Evolutionary conservation across 2,797 vertebrate species (phyloP), one percentile per base, ranked within the genome.

Genomic region (Schizopygopsis pylzovi): DNA sequence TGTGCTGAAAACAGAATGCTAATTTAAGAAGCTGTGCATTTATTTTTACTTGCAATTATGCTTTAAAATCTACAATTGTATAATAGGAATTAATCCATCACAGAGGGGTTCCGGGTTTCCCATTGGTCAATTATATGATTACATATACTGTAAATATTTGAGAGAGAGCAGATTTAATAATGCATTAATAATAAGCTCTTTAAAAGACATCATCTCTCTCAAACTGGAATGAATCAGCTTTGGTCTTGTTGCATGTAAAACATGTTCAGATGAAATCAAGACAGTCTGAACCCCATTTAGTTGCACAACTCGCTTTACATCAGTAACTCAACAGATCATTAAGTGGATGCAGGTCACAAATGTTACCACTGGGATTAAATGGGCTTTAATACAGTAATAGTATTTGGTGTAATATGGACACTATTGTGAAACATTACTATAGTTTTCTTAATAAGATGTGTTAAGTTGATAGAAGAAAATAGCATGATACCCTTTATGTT

Each of bases 121-220:
- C 68, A 71, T 10, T 25, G 45, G 13, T 15, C 39, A 43, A 15
- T 75, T 25, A 49, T 15, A 28, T 37, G 73, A 37, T 76, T 37
- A 37, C n/a, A 73, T 54, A 20, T 33, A 54, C 4, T 76, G 49
- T 28, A 18, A 6, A 54, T 4, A 18, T 49, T 10, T 33, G 65
- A 68, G 65, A 49, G 65, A 49, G 15, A 15, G n/a, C 45, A 52
- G 25, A 8, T 52, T 70, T 47, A 81, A 67, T 80, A 80, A 80
- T 47, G 18, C 63, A 81, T 39, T 1, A 37, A 15, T 22, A 37
- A 70, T 52, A 45, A 8, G 28, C 16, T 47, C 25, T 80, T 47
- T 67, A 65, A 47, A 65, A 63, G 1, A 49, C 25, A 22, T 28
- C 8, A 49, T 68, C 28, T 28, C n/a, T 28, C 9, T 18, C 59